phyloP scores from a whole-genome alignment of 2,113 vertebrate genomes.

The Elgaria multicarinata region DNA sequence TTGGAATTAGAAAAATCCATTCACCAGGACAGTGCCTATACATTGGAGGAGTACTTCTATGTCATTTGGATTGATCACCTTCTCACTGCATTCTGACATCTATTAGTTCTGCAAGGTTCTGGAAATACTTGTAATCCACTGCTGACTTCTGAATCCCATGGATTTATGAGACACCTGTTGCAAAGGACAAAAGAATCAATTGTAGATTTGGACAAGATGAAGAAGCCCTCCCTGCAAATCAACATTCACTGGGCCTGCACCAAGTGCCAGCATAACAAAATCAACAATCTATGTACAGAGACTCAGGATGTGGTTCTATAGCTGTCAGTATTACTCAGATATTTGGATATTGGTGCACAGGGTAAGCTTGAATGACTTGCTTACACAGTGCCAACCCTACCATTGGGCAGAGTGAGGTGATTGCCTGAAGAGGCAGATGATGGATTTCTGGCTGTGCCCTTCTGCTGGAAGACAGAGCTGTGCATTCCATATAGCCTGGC shows the following conservation, averaged over 20 bases:
- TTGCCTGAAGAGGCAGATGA: too few species aligned
- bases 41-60: background rate
- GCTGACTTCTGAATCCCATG: background rate
- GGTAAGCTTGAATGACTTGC: background rate
- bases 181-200: background rate
- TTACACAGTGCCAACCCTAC: background rate
- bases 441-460: too few species aligned
- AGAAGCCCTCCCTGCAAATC: background rate
- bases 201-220: background rate
- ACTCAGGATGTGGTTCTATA: background rate
- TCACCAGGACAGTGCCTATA: background rate
- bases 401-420: too few species aligned
- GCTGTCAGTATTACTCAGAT: background rate
- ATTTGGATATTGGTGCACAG: background rate
- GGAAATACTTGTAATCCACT: background rate
- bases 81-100: background rate
- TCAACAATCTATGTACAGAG: background rate
- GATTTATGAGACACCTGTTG: background rate
- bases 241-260: background rate
- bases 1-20: constrained; percentile 11
- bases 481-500: background rate
- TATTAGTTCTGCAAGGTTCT: background rate
- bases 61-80: background rate
- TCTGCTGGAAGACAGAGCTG: too few species aligned
- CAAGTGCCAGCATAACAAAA: background rate